Evolutionary conservation across 1,140 invertebrate species (phyloP).

Genomic region (Anastrepha ludens): DNA sequence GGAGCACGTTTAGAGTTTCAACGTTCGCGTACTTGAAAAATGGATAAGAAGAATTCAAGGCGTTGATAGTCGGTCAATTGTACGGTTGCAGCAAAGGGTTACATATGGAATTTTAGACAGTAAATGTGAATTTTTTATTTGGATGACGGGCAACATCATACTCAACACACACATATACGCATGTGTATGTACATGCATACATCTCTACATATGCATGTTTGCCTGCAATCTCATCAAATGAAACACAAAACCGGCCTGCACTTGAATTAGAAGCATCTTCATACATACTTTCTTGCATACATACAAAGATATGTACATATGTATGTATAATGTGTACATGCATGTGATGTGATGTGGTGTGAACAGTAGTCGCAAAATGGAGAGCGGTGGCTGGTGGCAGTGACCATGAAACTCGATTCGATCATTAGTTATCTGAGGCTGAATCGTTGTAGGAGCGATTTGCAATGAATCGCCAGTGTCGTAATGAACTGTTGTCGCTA

Average conservation of each 20-base stretch:
- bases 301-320: too few relatives aligned
- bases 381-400: not conserved
- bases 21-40: not conserved
- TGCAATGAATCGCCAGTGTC: not conserved
- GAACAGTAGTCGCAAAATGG: not conserved
- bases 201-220: not conserved
- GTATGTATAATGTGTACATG: not conserved
- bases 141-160: too few relatives aligned
- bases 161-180: not conserved
- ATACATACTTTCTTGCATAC: not conserved
- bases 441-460: not conserved
- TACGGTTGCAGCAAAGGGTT: too few relatives aligned
- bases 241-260: not conserved
- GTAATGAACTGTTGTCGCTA: too few relatives aligned
- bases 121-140: too few relatives aligned
- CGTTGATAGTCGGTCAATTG: not conserved
- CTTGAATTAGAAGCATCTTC: constrained; percentile 8
- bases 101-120: too few relatives aligned
- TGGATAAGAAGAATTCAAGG: not conserved
- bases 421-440: constrained; percentile 12
- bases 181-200: not conserved
- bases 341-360: not conserved
- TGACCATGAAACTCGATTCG: constrained; percentile 43
- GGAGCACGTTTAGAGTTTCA: constrained; percentile 37
- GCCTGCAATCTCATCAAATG: not conserved